Base-by-base conservation (phyloP, 1,140 invertebrate genomes). In the Campoletis sonorensis region DNA sequence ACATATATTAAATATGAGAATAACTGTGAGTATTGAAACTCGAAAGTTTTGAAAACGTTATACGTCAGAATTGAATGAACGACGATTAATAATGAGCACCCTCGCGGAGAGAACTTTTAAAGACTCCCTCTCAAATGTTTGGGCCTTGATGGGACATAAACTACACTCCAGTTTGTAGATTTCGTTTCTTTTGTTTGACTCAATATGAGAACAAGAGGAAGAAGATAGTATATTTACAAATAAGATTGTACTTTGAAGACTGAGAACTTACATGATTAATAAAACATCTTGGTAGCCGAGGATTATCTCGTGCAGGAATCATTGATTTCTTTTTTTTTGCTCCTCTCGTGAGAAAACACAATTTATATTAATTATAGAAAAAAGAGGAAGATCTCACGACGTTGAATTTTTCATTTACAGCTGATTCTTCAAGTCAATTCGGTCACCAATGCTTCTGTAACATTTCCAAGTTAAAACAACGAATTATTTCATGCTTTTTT, bases 401-500 rank as follows among this genome's bases (percentile, higher is more conserved):
- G 33, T 73, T 58, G 27, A 13, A 23, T n/a, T 68, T 67, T 18
- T 0, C 16, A 71, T 49, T 0, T 23, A 37, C 23, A 40, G 13
- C 11, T 51, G 18, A n/a, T n/a, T n/a, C 77, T 68, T 86, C 85
- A 88, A 70, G 81, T 79, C 67, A 86, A 87, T 49, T 85, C 88
- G 51, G 88, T 88, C 21, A 82, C 86, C 81, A 90, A 87, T 49
- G 89, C 83, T 84, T 90, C 89, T 90, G 80, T 21, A 87, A 88
- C 54, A 79, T 82, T 45, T 11, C 40, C n/a, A 81, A 77, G 26
- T 61, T n/a, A 4, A 13, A 73, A n/a, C 72, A 79, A 30, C 58
- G 13, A 45, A 27, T 45, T 79, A 61, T 81, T 72, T 61, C 18
- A 16, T 26, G 51, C n/a, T 26, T 40, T 73, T 37, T 45, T 27